These are phyloP conservation scores for Aleiodes testaceus DNA, from an alignment of 2,888 invertebrate genomes.

Conservation along the genomic window DNA sequence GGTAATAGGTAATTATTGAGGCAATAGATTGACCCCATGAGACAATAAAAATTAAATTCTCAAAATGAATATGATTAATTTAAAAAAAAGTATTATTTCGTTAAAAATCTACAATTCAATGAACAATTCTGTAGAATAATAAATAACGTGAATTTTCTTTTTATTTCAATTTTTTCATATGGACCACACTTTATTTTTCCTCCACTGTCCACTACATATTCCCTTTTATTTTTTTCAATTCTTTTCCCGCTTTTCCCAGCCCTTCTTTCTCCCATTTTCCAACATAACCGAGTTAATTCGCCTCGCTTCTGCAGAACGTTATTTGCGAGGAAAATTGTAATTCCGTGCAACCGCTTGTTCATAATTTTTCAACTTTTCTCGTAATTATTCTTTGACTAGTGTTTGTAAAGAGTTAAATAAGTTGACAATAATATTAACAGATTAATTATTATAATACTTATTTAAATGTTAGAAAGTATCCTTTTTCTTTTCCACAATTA, in stretches of 20 bases:
- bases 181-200: neutral
- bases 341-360: slow-evolving; percentile 35
- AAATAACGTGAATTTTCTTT: slow-evolving; percentile 1
- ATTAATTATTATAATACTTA: no score
- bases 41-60: neutral
- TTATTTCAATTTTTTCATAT: neutral
- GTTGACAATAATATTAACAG: no score
- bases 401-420: no score
- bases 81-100: neutral
- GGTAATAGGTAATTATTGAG: slow-evolving; percentile 35
- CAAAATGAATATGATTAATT: neutral
- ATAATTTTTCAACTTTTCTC: slow-evolving; percentile 44
- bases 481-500: no score
- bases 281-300: slow-evolving; percentile 42
- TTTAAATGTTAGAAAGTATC: no score
- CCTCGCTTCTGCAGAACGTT: slow-evolving; percentile 28
- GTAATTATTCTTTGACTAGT: slow-evolving; percentile 43
- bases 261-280: neutral
- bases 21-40: slow-evolving; percentile 20
- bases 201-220: neutral
- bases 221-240: neutral
- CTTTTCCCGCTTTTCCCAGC: neutral
- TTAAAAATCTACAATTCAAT: slow-evolving; percentile 11
- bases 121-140: neutral
- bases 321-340: slow-evolving; percentile 39